phyloP scores from a whole-genome alignment of 2,888 invertebrate species.

The Chironomus riparius region DNA sequence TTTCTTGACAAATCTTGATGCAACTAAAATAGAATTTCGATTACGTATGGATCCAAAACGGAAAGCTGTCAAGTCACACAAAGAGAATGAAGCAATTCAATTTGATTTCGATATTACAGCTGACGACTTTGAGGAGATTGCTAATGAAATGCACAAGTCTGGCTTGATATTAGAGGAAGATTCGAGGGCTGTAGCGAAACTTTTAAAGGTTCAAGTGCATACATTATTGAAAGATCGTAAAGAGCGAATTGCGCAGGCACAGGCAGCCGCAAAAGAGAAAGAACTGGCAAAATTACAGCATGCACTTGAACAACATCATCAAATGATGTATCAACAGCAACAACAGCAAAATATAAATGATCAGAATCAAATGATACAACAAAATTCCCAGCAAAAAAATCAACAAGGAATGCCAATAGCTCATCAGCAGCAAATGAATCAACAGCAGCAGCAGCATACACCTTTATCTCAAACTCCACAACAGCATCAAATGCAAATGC shows the following conservation, averaged over 20 bases:
- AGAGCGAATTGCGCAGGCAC: slow-evolving; percentile 46
- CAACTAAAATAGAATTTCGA: slow-evolving; percentile 76
- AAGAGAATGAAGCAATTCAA: slow-evolving; percentile 98
- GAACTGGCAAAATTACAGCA: slow-evolving; percentile 9
- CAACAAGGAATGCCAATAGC: neutral
- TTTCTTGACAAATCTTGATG: slow-evolving; percentile 52
- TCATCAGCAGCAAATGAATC: neutral
- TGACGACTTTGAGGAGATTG: slow-evolving; percentile 90
- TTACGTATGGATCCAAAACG: slow-evolving; percentile 96
- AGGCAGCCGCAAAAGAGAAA: slow-evolving; percentile 24
- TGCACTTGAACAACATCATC: slow-evolving; percentile 30
- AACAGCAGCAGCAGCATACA: neutral
- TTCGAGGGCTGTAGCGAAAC: slow-evolving; percentile 78
- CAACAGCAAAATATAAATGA: slow-evolving; percentile 30
- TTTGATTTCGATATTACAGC: slow-evolving; percentile 90
- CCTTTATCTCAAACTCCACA: neutral
- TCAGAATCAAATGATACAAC: slow-evolving; percentile 29
- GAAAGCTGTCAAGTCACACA: slow-evolving; percentile 82
- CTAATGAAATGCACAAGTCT: slow-evolving; percentile 89
- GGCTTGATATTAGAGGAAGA: slow-evolving; percentile 95
- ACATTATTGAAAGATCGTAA: slow-evolving; percentile 47
- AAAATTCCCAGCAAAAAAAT: neutral
- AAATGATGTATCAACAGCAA: slow-evolving; percentile 29
- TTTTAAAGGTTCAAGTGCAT: slow-evolving; percentile 71
- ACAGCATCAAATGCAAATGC: slow-evolving; percentile 30